Conservation (phyloP, 2,113 vertebrate genomes). For the Eurystomus gularis region DNA sequence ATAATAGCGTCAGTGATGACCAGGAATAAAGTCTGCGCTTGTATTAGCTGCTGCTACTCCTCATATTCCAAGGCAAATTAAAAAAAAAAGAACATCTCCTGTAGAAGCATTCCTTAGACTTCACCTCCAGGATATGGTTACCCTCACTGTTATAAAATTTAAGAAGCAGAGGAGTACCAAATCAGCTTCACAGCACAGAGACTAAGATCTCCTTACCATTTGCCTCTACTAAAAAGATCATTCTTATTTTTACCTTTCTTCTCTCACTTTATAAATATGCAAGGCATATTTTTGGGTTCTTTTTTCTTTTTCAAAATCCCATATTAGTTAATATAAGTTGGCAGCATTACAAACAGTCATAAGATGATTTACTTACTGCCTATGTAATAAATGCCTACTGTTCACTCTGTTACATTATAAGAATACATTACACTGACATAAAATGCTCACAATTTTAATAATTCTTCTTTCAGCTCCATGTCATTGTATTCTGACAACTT, state of each 20-base stretch:
- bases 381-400: neutral
- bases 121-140: neutral
- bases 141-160: neutral
- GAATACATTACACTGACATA: neutral
- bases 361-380: neutral
- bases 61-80: neutral
- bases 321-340: neutral
- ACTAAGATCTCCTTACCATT: neutral
- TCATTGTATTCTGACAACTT: conserved; percentile 55
- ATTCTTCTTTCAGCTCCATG: conserved; percentile 80
- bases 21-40: neutral
- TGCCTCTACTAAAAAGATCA: neutral
- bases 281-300: neutral
- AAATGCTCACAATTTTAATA: conserved; percentile 88
- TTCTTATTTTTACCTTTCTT: neutral
- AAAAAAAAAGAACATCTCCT: neutral
- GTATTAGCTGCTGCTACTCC: neutral
- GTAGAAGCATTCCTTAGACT: neutral
- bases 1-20: neutral
- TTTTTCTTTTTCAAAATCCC: neutral
- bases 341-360: neutral
- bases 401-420: neutral
- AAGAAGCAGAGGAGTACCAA: neutral
- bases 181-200: neutral
- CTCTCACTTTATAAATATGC: neutral